These are phyloP conservation scores for Lampris megalopsis DNA, from an alignment of 2,113 vertebrate species.

Conservation along the genomic window DNA sequence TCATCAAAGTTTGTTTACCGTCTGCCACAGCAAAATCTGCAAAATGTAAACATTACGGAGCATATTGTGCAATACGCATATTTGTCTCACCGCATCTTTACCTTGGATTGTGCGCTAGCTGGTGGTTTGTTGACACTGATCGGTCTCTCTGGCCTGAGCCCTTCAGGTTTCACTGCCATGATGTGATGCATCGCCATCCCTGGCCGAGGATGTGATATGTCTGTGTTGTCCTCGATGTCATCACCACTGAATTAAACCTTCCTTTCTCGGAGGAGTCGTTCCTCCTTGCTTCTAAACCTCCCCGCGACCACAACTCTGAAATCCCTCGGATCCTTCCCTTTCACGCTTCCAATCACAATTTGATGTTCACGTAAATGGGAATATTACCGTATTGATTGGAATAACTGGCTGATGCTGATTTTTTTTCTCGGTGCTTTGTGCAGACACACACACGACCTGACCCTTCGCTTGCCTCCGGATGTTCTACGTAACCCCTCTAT, in stretches of 20 bases:
- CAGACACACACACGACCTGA: neutral
- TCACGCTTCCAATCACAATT: constrained; percentile 62
- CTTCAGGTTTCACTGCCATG: too few relatives aligned
- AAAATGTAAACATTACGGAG: constrained; percentile 46
- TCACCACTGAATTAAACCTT: neutral
- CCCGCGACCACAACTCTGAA: neutral
- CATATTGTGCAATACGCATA: constrained; percentile 41
- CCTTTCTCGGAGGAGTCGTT: neutral
- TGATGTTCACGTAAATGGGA: too few relatives aligned
- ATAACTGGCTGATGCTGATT: neutral
- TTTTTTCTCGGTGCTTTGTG: neutral
- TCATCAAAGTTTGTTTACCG: constrained; percentile 46
- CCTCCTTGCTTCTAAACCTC: constrained; percentile 21
- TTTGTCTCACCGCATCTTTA: constrained; percentile 15
- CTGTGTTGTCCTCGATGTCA: constrained; percentile 14
- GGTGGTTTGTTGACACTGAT: constrained; percentile 21
- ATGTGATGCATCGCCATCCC: too few relatives aligned
- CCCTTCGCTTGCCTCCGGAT: constrained; percentile 23
- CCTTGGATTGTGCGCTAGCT: constrained; percentile 42
- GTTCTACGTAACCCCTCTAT: constrained; percentile 19
- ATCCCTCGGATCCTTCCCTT: constrained; percentile 3
- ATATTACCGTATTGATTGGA: neutral
- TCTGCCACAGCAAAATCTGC: constrained; percentile 36
- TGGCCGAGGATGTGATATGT: neutral
- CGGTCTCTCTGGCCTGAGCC: too few relatives aligned